Percentiles rank a stretch among this genome's conserved stretches.
Evolutionary conservation across 2,113 vertebrate species (phyloP).

Genomic region (Neogobius melanostomus): DNA sequence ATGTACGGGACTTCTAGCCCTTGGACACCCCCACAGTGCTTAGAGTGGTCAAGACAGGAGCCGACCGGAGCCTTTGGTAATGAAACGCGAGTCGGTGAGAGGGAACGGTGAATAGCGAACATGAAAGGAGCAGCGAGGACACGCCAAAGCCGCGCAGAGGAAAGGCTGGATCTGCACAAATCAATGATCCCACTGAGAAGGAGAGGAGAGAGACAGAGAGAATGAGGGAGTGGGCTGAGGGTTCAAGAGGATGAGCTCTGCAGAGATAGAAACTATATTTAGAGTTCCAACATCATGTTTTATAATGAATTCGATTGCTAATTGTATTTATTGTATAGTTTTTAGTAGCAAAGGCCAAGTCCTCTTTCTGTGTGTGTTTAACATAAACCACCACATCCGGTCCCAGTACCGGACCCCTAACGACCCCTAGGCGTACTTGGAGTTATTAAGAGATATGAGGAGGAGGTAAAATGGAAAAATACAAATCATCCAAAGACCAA

Average conservation of each 20-base stretch:
- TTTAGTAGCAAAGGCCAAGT: too few species aligned
- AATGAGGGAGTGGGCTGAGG: constrained; percentile 9
- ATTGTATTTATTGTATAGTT: too few species aligned
- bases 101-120: constrained; percentile 38
- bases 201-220: background rate
- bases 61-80: constrained; percentile 49
- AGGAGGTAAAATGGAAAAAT: too few species aligned
- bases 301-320: background rate
- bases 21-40: background rate
- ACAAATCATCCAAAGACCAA: too few species aligned
- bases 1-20: background rate
- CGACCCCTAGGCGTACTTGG: too few species aligned
- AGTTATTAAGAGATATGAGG: too few species aligned
- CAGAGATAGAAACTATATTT: background rate
- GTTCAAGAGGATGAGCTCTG: background rate
- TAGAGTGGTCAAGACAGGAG: constrained; percentile 24
- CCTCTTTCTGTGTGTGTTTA: too few species aligned
- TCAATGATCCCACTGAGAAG: constrained; percentile 7
- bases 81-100: constrained; percentile 62
- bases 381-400: too few species aligned
- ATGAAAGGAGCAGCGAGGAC: constrained; percentile 24
- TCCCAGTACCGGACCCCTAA: too few species aligned
- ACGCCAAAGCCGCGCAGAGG: constrained; percentile 13
- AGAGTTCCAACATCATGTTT: background rate
- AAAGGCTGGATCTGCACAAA: constrained; percentile 22